These are phyloP conservation scores for Eupithecia inturbata DNA, from an alignment of 2,888 invertebrate species.

Conservation along the genomic window DNA sequence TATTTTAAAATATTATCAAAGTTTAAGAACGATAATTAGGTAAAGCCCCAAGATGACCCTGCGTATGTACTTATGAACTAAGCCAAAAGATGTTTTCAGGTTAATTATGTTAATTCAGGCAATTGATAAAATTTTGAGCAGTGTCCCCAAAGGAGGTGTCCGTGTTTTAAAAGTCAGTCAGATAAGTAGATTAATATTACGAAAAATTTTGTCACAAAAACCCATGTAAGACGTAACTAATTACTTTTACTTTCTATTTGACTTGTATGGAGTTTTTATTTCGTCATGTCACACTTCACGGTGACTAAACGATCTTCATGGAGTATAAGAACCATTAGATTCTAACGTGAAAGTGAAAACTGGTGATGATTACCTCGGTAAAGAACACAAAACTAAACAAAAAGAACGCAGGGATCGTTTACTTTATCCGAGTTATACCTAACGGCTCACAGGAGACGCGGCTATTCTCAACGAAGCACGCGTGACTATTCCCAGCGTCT, in stretches of 20 bases:
- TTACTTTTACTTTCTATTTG: conserved; percentile 42
- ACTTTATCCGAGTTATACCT: too few species aligned
- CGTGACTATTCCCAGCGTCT: too few species aligned
- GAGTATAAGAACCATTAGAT: conserved; percentile 35
- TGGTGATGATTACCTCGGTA: not conserved
- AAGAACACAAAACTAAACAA: not conserved
- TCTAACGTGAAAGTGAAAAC: conserved; percentile 40
- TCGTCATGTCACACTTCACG: conserved; percentile 47
- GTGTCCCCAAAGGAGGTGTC: too few species aligned
- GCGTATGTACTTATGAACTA: too few species aligned
- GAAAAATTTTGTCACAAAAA: conserved; percentile 23
- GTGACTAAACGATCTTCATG: conserved; percentile 40
- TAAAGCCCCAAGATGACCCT: too few species aligned
- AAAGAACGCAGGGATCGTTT: not conserved
- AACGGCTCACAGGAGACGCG: too few species aligned
- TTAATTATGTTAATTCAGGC: too few species aligned
- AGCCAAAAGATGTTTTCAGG: too few species aligned
- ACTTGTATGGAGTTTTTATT: conserved; percentile 40
- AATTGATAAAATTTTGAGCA: too few species aligned
- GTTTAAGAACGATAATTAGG: too few species aligned
- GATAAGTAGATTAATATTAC: conserved; percentile 6
- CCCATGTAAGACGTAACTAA: conserved; percentile 18
- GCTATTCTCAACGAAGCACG: too few species aligned
- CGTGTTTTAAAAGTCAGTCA: not conserved
- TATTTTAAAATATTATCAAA: too few species aligned